A percentile compares a stretch with the other conserved stretches of the same genome.
These are phyloP conservation scores for Pseudomugil gertrudae DNA, from an alignment of 2,797 vertebrate genomes.

Conservation along the genomic window DNA sequence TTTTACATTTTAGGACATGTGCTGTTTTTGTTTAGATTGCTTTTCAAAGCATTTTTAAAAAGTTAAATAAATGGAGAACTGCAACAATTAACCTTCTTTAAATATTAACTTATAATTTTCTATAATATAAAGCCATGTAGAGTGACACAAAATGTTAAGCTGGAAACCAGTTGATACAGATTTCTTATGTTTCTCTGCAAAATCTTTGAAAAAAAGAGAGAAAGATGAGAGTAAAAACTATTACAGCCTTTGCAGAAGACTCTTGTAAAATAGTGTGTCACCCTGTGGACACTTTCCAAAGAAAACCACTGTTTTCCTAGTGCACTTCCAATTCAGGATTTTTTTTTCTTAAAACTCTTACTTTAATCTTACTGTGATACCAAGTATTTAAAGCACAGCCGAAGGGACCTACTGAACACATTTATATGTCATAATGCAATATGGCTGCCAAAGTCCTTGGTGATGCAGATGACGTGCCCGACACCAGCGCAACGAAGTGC, in stretches of 20 bases:
- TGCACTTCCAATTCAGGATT: constrained; percentile 72
- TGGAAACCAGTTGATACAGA: constrained; percentile 46
- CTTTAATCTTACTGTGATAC: constrained; percentile 56
- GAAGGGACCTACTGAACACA: constrained; percentile 58
- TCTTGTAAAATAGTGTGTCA: constrained; percentile 80
- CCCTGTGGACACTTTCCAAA: constrained; percentile 75
- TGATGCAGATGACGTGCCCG: constrained; percentile 39
- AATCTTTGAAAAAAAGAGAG: constrained; percentile 32
- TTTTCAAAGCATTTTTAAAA: neutral
- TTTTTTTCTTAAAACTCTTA: constrained; percentile 67
- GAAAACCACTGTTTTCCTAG: constrained; percentile 80
- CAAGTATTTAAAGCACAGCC: constrained; percentile 47
- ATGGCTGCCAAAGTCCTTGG: constrained; percentile 50
- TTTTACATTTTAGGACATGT: neutral
- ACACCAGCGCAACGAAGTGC: constrained; percentile 11
- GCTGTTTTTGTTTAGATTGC: neutral
- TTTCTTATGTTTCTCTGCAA: constrained; percentile 52
- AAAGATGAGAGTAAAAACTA: constrained; percentile 68
- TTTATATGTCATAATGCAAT: constrained; percentile 69
- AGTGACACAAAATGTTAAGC: constrained; percentile 34
- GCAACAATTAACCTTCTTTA: constrained; percentile 46
- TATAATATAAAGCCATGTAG: constrained; percentile 38
- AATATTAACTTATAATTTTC: constrained; percentile 36
- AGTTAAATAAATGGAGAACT: constrained; percentile 14
- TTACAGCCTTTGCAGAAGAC: constrained; percentile 76